Percentiles rank a stretch among this genome's conserved stretches.
Evolutionary conservation across 2,113 vertebrate genomes (phyloP).

Genomic region (Dromiciops gliroides): DNA sequence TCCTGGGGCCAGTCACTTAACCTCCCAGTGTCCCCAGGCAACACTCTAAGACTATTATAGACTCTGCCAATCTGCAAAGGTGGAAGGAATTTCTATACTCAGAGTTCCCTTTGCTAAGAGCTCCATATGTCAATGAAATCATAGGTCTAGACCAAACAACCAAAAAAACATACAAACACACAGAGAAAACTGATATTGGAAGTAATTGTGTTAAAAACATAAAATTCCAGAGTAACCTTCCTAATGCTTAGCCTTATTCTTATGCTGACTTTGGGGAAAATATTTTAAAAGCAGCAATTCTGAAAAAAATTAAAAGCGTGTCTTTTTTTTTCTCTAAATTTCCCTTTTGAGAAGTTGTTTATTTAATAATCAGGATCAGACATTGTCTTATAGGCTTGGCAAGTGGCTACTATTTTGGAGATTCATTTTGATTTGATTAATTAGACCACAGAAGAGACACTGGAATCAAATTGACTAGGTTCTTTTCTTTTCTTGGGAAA

Average conservation of each 20-base stretch:
- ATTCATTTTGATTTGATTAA: slow-evolving; percentile 82
- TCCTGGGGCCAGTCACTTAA: not conserved
- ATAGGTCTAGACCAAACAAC: not conserved
- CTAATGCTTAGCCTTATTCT: slow-evolving; percentile 66
- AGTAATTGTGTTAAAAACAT: not conserved
- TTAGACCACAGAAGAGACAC: slow-evolving; percentile 82
- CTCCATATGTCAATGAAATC: not conserved
- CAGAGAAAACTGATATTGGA: not conserved
- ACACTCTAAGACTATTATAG: not conserved
- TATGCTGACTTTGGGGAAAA: slow-evolving; percentile 59
- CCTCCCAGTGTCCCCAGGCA: not conserved
- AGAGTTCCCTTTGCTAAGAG: not conserved
- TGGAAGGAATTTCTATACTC: not conserved
- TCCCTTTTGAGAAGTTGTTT: slow-evolving; percentile 76
- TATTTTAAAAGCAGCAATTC: slow-evolving; percentile 66
- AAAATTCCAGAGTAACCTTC: not conserved
- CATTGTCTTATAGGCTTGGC: slow-evolving; percentile 78
- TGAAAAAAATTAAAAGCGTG: slow-evolving; percentile 49
- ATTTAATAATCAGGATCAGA: slow-evolving; percentile 80
- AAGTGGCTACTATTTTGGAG: slow-evolving; percentile 76
- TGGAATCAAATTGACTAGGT: slow-evolving; percentile 74
- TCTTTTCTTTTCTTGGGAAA: slow-evolving; percentile 79
- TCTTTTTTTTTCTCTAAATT: slow-evolving; percentile 60
- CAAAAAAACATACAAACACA: not conserved
- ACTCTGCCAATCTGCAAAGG: not conserved